These are phyloP conservation scores for Actenoides lindsayi DNA, from an alignment of 2,113 vertebrate genomes.

Conservation along the genomic window DNA sequence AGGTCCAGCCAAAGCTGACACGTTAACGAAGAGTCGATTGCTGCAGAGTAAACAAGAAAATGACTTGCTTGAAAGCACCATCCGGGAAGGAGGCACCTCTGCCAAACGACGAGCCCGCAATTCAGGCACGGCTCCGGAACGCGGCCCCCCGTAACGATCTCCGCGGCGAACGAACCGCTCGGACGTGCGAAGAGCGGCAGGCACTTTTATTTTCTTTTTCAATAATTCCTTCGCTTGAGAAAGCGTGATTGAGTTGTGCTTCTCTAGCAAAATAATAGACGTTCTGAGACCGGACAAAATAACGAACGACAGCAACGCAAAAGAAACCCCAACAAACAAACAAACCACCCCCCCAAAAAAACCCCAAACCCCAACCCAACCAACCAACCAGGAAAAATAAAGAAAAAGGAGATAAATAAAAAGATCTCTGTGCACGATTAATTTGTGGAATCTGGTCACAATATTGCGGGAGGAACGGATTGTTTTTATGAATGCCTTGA, in stretches of 20 bases:
- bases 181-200: neutral
- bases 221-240: neutral
- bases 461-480: neutral
- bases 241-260: neutral
- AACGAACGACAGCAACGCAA: neutral
- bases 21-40: neutral
- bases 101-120: neutral
- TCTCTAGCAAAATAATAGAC: neutral
- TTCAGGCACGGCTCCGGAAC: neutral
- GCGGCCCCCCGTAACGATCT: neutral
- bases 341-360: too few species aligned
- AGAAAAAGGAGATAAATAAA: neutral
- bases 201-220: neutral
- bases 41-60: constrained; percentile 30
- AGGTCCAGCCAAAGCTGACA: neutral
- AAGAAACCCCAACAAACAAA: too few species aligned
- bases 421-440: neutral
- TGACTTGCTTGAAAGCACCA: constrained; percentile 3
- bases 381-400: neutral
- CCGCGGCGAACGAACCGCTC: neutral
- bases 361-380: too few species aligned
- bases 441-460: neutral
- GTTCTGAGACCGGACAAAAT: neutral
- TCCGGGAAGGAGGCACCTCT: neutral
- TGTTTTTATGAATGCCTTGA: neutral